phyloP scores from a whole-genome alignment of 1,140 invertebrate genomes.

The Ephestia elutella region DNA sequence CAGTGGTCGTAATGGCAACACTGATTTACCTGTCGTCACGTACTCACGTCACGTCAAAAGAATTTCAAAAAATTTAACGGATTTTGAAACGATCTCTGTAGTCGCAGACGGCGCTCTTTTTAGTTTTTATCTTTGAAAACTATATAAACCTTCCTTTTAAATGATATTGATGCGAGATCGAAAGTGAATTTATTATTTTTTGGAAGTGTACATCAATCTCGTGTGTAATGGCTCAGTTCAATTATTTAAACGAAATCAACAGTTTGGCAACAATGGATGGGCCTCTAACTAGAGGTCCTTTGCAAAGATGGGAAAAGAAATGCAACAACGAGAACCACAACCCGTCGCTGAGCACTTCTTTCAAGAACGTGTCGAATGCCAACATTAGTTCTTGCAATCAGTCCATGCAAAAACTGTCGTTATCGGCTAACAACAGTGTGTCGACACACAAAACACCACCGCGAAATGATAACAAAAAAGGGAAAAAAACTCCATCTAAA shows the following conservation, averaged over 20 bases:
- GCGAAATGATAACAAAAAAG: constrained; percentile 66
- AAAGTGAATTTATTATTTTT: not conserved
- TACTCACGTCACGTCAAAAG: no score
- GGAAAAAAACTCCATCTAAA: constrained; percentile 81
- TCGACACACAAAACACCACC: constrained; percentile 61
- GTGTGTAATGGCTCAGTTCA: constrained; percentile 82
- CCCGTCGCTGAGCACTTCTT: constrained; percentile 48
- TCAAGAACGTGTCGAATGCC: constrained; percentile 61
- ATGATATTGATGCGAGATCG: not conserved
- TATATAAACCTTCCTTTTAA: no score
- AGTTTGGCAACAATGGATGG: constrained; percentile 85
- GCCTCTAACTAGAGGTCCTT: constrained; percentile 82
- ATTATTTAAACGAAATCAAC: constrained; percentile 85
- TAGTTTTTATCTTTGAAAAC: no score
- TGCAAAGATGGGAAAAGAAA: constrained; percentile 87
- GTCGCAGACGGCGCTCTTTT: no score
- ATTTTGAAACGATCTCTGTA: no score
- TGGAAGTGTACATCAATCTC: not conserved
- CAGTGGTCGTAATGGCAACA: no score
- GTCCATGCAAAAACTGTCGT: constrained; percentile 74
- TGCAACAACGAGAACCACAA: constrained; percentile 57
- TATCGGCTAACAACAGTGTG: constrained; percentile 71
- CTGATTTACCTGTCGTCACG: no score
- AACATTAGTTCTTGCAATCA: constrained; percentile 72
- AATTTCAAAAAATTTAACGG: no score